Evolutionary conservation across 35 echinoderm and acorn worm species (phyloP).

Genomic region (Ophioderma brevispina): DNA sequence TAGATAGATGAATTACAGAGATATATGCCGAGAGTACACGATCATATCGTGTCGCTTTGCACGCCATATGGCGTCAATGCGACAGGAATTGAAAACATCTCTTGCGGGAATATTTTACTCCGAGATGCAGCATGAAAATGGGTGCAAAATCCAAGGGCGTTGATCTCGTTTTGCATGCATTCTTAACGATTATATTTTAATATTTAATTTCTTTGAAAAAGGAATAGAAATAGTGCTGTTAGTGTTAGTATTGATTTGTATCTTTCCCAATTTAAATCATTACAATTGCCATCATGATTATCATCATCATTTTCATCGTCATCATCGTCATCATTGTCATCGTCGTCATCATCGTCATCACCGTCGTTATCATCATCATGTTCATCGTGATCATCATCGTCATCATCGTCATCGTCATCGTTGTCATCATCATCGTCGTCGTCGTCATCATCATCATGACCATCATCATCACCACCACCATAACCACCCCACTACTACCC

Average conservation of each 20-base stretch:
- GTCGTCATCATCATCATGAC: too few species aligned
- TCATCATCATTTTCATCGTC: too few species aligned
- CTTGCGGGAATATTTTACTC: background rate
- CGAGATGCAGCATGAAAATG: background rate
- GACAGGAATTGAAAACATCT: background rate
- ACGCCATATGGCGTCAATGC: background rate
- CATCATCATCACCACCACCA: too few species aligned
- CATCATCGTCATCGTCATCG: slow-evolving; percentile 1
- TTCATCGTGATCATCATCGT: slow-evolving; percentile 17
- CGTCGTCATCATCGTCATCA: slow-evolving; percentile 27
- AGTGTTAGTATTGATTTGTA: too few species aligned
- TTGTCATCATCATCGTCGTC: too few species aligned
- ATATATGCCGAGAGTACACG: background rate
- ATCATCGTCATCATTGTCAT: background rate
- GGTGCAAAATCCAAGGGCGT: background rate
- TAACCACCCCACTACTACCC: too few species aligned
- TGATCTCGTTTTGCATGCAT: background rate
- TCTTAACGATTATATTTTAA: background rate
- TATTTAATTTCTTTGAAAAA: too few species aligned
- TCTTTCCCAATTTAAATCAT: too few species aligned
- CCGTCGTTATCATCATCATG: slow-evolving; percentile 4
- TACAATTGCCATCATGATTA: too few species aligned
- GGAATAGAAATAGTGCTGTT: too few species aligned
- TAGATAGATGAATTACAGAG: background rate
- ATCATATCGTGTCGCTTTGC: background rate